phyloP scores from a whole-genome alignment of 1,140 invertebrate species.

The Rhopalosiphum maidis region DNA sequence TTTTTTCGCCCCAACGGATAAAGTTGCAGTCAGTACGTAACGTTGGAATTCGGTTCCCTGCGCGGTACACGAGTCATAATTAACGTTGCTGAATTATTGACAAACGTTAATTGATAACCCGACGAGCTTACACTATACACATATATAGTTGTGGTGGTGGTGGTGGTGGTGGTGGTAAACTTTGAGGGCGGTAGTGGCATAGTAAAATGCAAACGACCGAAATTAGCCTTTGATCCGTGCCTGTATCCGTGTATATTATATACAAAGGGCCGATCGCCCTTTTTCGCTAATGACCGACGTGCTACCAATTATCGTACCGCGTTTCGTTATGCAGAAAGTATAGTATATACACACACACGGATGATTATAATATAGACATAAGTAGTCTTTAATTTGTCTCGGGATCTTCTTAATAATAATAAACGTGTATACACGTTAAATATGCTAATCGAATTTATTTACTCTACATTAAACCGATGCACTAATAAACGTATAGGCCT shows the following conservation, averaged over 20 bases:
- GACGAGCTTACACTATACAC: neutral
- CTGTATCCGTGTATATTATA: neutral
- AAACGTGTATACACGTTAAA: neutral
- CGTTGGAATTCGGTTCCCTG: neutral
- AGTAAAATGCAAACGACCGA: slow-evolving; percentile 28
- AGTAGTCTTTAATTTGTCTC: neutral
- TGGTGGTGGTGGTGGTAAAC: neutral
- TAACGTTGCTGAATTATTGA: slow-evolving; percentile 24
- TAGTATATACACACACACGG: neutral
- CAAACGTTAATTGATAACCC: slow-evolving; percentile 41
- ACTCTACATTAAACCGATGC: neutral
- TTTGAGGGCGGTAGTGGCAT: neutral
- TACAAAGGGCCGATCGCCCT: neutral
- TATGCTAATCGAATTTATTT: slow-evolving; percentile 3
- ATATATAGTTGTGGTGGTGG: no score
- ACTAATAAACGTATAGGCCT: neutral
- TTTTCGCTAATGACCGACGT: slow-evolving; percentile 25
- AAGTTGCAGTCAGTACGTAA: neutral
- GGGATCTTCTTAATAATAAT: neutral
- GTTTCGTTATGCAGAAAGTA: neutral
- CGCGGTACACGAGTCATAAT: neutral
- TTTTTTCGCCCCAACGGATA: neutral
- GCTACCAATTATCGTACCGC: neutral
- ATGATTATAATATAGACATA: neutral
- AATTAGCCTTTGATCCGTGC: slow-evolving; percentile 38